Conservation (phyloP, 2,888 invertebrate species). For the Gari tellinella region DNA sequence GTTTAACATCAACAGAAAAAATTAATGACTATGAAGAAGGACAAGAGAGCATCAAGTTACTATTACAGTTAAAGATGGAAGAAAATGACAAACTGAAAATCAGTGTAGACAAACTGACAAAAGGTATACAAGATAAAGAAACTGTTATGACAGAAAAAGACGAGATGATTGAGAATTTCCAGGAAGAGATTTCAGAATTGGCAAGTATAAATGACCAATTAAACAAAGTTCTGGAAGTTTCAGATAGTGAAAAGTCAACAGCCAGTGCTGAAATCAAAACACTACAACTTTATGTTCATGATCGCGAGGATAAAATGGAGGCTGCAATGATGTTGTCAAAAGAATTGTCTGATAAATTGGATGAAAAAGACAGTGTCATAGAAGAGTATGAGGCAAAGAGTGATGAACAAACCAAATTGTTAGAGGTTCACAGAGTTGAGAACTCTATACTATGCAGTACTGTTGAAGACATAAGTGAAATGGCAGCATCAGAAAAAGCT, state of each 20-base stretch:
- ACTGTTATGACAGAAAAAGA: slow-evolving; percentile 9
- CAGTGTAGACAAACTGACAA: too few species aligned
- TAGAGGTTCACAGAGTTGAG: not conserved
- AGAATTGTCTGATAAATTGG: slow-evolving; percentile 17
- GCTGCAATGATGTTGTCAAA: slow-evolving; percentile 7
- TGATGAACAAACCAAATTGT: slow-evolving; percentile 17
- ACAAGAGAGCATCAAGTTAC: not conserved
- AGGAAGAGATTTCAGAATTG: not conserved
- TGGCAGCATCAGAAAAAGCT: slow-evolving; percentile 44
- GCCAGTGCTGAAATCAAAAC: not conserved
- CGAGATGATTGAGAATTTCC: not conserved
- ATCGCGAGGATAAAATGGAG: slow-evolving; percentile 29
- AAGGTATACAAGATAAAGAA: slow-evolving; percentile 16
- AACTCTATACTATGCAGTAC: slow-evolving; percentile 10
- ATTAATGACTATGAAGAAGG: slow-evolving; percentile 20
- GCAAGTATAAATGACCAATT: not conserved
- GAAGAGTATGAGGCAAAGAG: slow-evolving; percentile 31
- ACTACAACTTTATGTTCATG: slow-evolving; percentile 13
- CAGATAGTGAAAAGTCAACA: slow-evolving; percentile 12
- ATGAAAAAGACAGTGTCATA: not conserved
- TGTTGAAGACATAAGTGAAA: slow-evolving; percentile 8
- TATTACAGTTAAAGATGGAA: not conserved
- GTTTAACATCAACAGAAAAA: not conserved
- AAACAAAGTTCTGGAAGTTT: slow-evolving; percentile 2
- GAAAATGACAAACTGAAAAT: not conserved